phyloP scores from a whole-genome alignment of 2,888 invertebrate species.

The Meghimatium bilineatum region DNA sequence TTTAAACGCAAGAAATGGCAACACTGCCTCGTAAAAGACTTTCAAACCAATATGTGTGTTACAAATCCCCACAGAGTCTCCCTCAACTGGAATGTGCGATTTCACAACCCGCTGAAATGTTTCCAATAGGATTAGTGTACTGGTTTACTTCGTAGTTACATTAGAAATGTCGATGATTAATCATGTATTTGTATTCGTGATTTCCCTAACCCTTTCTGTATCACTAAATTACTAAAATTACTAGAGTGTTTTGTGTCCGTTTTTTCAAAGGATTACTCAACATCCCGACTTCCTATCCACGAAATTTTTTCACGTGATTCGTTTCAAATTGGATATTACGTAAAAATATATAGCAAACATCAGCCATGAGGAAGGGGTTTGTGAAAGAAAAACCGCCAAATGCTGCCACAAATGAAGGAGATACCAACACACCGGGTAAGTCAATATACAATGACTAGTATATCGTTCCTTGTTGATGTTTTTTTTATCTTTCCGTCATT shows the following conservation, averaged over 20 bases:
- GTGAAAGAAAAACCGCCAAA: neutral
- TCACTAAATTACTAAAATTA: no score
- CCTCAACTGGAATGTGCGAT: neutral
- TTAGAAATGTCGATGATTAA: neutral
- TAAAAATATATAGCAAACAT: neutral
- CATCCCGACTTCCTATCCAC: no score
- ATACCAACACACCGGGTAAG: neutral
- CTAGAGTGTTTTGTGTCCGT: no score
- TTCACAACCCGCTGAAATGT: neutral
- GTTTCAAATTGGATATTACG: neutral
- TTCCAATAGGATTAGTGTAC: neutral
- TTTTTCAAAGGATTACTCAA: no score
- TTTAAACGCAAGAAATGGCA: no score
- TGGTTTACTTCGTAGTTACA: neutral
- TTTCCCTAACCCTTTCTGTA: no score
- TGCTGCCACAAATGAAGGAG: neutral
- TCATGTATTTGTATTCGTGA: neutral
- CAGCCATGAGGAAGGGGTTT: conserved; percentile 16
- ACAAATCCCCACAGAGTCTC: neutral
- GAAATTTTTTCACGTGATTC: neutral
- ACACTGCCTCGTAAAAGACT: neutral
- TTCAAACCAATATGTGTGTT: no score
- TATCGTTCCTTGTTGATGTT: neutral
- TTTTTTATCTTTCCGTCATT: neutral
- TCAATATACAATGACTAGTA: neutral